Base-by-base conservation (phyloP, 2,113 vertebrate genomes). In the Oncorhynchus gorbuscha region DNA sequence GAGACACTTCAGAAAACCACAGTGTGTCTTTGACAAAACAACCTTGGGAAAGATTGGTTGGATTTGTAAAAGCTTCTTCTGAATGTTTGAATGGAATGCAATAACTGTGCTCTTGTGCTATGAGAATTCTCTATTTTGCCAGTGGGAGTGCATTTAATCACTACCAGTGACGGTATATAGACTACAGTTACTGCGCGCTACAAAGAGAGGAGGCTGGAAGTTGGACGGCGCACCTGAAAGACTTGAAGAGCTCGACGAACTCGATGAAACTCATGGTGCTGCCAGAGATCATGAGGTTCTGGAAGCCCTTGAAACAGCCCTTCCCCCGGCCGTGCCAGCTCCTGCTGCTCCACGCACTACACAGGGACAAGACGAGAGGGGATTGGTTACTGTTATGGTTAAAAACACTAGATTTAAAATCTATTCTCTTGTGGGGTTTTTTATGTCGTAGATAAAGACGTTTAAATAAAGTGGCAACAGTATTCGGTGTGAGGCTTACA, bases 211-310 rank as follows among this genome's bases (percentile, higher is more conserved):
- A 51, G 24, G 28, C 69, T 28, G 58, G 8, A 51, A 18, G 28
- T 70, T 28, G 58, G 8, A 20, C 67, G 26, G 1, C 69, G 3
- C 93, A 99, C 98, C 97, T 99, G 94, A 99, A 99, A 28, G 98
- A 99, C 81, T 99, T 99, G 91, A 99, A 99, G 83, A 99, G 97
- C 81, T 99, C 98, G 5, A 99, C 97, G 86, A 99, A 99, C 83
- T 99, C 97, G 7, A 97, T 93, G 79, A 99, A 99, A 85, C 93
- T 98, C 97, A 99, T 99, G 74, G 93, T 97, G 88, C 95, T 98
- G 84, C 99, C 97, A 2, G 97, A 99, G 69, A 97, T 95, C 94
- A 98, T 98, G 84, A 99, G 96, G 84, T 94, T 97, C 88, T 99
- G 97, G 81, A 99, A 99, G 5, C 97, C 95, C 78, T 94, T 96